A percentile compares a stretch with the other conserved stretches of the same genome.
Conservation (phyloP, 2,113 vertebrate species). For the Scortum barcoo region DNA sequence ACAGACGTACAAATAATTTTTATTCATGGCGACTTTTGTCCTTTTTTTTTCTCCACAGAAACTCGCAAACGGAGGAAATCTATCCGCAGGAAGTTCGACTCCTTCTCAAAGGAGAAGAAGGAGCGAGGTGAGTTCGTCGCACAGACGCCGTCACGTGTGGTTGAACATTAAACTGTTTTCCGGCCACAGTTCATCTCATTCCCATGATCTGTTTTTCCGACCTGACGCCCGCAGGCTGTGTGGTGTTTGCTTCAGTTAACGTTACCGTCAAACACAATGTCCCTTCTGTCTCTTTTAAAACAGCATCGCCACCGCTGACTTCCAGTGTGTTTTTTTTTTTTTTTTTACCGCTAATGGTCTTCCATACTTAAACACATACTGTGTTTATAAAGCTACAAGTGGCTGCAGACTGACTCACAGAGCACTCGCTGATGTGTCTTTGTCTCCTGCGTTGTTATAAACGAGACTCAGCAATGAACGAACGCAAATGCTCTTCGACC, state of each 20-base stretch:
- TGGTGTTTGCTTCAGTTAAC: neutral
- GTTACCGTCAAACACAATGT: constrained; percentile 21
- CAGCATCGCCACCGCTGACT: neutral
- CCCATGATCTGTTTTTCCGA: neutral
- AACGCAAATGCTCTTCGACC: neutral
- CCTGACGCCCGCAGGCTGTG: neutral
- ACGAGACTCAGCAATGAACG: constrained; percentile 1
- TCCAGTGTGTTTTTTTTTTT: constrained; percentile 39
- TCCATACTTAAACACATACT: constrained; percentile 16
- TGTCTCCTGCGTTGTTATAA: neutral
- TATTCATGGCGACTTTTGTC: neutral
- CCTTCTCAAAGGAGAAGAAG: constrained; percentile 90
- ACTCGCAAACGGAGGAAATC: constrained; percentile 86
- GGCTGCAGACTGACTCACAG: constrained; percentile 33
- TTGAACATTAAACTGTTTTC: neutral
- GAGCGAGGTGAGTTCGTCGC: constrained; percentile 81
- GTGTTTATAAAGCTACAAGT: constrained; percentile 43
- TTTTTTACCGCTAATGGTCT: constrained; percentile 43
- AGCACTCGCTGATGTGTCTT: constrained; percentile 17
- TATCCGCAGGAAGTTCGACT: constrained; percentile 88
- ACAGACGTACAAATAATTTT: neutral
- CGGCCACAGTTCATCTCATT: neutral
- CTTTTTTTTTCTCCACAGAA: constrained; percentile 68
- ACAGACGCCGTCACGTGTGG: constrained; percentile 1
- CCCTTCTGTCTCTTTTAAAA: neutral